These are phyloP conservation scores for Numenius arquata DNA, from an alignment of 2,113 vertebrate genomes.

Conservation along the genomic window DNA sequence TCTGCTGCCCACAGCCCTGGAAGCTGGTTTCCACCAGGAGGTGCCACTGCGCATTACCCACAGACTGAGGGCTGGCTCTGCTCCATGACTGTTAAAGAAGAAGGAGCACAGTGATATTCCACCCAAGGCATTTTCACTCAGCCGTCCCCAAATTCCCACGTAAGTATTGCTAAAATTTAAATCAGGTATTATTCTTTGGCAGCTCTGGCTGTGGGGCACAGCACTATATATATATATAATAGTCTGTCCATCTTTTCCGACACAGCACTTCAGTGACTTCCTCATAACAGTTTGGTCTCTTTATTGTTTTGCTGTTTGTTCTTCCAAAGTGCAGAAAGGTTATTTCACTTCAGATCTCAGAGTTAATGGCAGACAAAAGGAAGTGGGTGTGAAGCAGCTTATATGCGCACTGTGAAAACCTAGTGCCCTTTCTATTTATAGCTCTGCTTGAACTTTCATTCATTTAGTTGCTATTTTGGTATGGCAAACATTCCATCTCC, in stretches of 20 bases:
- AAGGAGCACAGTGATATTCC: not conserved
- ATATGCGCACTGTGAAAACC: not conserved
- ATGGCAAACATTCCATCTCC: constrained; percentile 58
- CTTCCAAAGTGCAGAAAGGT: constrained; percentile 47
- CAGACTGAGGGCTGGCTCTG: not conserved
- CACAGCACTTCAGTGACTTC: not conserved
- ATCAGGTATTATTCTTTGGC: not conserved
- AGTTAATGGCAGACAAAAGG: constrained; percentile 60
- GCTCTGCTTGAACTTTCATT: constrained; percentile 68
- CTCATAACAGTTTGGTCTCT: not conserved
- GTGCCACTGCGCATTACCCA: not conserved
- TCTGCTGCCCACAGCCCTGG: not conserved
- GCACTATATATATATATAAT: not conserved
- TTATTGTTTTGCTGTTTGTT: constrained; percentile 50
- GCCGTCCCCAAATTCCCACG: not conserved
- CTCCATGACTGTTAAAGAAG: not conserved
- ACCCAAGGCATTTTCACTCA: not conserved
- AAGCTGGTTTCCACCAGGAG: not conserved
- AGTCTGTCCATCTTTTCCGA: not conserved
- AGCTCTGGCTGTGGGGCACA: not conserved
- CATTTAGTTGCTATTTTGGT: constrained; percentile 68
- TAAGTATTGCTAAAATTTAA: not conserved
- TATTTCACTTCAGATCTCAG: constrained; percentile 51
- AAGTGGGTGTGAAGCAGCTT: constrained; percentile 57
- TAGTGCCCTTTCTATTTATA: constrained; percentile 68